A percentile compares a stretch with the other conserved stretches of the same genome.
phyloP scores from a whole-genome alignment of 2,113 vertebrate genomes.

The Chionodraco myersi region DNA sequence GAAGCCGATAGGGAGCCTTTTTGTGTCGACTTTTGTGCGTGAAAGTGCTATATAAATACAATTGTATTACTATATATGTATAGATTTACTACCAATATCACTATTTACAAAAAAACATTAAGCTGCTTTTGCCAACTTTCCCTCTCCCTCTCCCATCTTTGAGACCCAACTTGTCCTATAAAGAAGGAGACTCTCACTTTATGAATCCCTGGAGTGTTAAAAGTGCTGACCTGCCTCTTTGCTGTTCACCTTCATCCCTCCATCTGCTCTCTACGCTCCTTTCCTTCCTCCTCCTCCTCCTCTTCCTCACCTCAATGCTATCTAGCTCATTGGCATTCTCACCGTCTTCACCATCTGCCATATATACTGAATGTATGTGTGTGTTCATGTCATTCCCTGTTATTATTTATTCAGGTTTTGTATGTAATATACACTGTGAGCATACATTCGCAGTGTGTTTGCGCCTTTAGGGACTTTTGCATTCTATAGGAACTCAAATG shows the following conservation, averaged over 20 bases:
- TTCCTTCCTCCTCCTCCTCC: slow-evolving; percentile 4
- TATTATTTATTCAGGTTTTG: slow-evolving; percentile 35
- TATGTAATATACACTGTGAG: slow-evolving; percentile 16
- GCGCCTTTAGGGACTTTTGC: background rate
- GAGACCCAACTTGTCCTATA: background rate
- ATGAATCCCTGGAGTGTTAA: slow-evolving; percentile 1
- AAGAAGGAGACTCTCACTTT: background rate
- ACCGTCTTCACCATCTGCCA: slow-evolving; percentile 59
- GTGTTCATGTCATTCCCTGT: slow-evolving; percentile 27
- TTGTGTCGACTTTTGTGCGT: too few species aligned
- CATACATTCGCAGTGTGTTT: slow-evolving; percentile 1
- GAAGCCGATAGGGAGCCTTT: too few species aligned
- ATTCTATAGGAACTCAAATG: background rate
- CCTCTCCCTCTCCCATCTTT: background rate
- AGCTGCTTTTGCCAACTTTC: background rate
- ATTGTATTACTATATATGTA: too few species aligned
- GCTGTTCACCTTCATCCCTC: slow-evolving; percentile 35
- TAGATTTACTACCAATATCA: too few species aligned
- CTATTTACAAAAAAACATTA: background rate
- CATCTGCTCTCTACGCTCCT: slow-evolving; percentile 42
- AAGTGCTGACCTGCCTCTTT: slow-evolving; percentile 19
- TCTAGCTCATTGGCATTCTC: background rate
- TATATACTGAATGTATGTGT: background rate
- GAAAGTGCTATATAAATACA: too few species aligned
- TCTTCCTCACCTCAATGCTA: slow-evolving; percentile 17